A percentile compares a stretch with the other conserved stretches of the same genome.
Evolutionary conservation across 1,140 invertebrate genomes (phyloP).

Genomic region (Panagrolaimus sp.): DNA sequence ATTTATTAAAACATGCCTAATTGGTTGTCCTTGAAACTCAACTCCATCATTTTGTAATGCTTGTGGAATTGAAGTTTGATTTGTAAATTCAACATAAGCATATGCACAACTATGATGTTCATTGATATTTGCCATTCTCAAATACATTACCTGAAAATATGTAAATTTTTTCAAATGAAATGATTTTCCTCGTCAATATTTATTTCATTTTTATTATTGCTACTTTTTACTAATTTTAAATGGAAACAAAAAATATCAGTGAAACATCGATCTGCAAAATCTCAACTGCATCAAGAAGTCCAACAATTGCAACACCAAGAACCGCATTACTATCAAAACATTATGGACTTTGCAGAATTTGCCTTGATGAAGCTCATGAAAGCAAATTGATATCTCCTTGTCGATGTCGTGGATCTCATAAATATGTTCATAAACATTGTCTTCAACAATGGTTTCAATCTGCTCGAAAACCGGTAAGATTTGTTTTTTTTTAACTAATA

Average conservation of each 20-base stretch:
- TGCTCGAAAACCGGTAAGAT: background rate
- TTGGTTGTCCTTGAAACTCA: constrained; percentile 66
- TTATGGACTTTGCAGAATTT: background rate
- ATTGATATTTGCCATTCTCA: constrained; percentile 81
- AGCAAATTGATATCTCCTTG: constrained; percentile 17
- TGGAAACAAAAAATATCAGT: background rate
- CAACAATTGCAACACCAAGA: background rate
- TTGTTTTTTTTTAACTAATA: background rate
- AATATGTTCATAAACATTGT: constrained; percentile 22
- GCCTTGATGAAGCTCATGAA: constrained; percentile 3
- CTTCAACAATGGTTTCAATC: constrained; percentile 22
- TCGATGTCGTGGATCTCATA: constrained; percentile 20
- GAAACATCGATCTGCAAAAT: background rate
- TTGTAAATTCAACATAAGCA: constrained; percentile 85
- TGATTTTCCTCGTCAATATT: too few species aligned
- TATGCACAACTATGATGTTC: constrained; percentile 69
- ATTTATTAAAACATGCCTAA: constrained; percentile 60
- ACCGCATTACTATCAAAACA: constrained; percentile 1
- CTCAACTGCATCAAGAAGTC: background rate
- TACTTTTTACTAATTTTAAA: constrained; percentile 43
- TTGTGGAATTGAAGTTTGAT: constrained; percentile 78
- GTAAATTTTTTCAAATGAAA: constrained; percentile 4
- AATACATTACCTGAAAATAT: constrained; percentile 74
- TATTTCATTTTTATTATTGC: too few species aligned
- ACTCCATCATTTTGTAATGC: constrained; percentile 79